phyloP scores from a whole-genome alignment of 1,140 invertebrate genomes.

The Neodiprion virginianus region DNA sequence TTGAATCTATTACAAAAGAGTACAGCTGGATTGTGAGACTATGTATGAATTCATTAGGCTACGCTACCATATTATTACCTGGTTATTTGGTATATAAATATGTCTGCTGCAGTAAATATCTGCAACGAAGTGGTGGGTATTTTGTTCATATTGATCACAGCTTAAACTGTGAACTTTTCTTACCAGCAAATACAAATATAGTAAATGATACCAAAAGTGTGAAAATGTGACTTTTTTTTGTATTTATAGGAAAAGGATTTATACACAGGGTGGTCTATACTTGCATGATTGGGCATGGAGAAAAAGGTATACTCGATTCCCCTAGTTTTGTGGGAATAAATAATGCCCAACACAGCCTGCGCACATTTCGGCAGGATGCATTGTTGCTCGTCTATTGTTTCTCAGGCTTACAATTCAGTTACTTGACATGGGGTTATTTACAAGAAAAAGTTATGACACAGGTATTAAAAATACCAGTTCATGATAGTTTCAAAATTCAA shows the following conservation, averaged over 20 bases:
- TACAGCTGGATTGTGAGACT: slow-evolving; percentile 82
- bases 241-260: slow-evolving; percentile 60
- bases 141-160: slow-evolving; percentile 18
- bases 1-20: slow-evolving; percentile 48
- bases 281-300: slow-evolving; percentile 70
- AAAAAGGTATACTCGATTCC: slow-evolving; percentile 53
- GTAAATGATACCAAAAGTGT: too few relatives aligned
- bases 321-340: slow-evolving; percentile 44
- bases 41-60: slow-evolving; percentile 85
- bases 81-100: slow-evolving; percentile 87
- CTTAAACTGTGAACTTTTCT: background rate
- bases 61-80: slow-evolving; percentile 86
- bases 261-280: slow-evolving; percentile 65
- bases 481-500: too few relatives aligned
- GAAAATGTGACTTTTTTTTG: too few relatives aligned
- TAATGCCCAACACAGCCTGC: slow-evolving; percentile 33
- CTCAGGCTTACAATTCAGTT: slow-evolving; percentile 86
- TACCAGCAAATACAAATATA: too few relatives aligned
- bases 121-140: slow-evolving; percentile 78
- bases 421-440: slow-evolving; percentile 92
- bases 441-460: slow-evolving; percentile 94
- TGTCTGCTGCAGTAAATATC: slow-evolving; percentile 79
- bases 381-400: slow-evolving; percentile 81
- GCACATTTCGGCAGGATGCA: slow-evolving; percentile 64
- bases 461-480: slow-evolving; percentile 48